These are phyloP conservation scores for Ceyx margarethae DNA, from an alignment of 2,113 vertebrate genomes.

Conservation along the genomic window DNA sequence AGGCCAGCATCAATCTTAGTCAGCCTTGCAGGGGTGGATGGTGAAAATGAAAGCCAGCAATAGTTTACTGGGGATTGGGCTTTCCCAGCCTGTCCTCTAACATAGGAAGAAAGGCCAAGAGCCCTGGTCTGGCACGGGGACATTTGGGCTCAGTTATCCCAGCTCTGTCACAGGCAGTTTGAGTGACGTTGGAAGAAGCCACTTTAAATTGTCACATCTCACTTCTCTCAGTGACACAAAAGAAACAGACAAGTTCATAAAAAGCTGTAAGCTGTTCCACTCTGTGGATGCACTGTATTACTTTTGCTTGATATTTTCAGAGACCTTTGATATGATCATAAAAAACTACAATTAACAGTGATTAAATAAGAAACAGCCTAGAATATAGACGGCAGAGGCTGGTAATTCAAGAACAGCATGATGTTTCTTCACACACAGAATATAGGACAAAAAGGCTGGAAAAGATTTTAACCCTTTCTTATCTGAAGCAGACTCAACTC, in stretches of 20 bases:
- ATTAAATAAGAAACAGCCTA: not conserved
- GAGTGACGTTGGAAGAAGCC: not conserved
- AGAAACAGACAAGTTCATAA: not conserved
- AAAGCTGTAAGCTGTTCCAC: not conserved
- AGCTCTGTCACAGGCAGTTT: not conserved
- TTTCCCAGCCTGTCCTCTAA: fast-evolving
- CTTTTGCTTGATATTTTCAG: not conserved
- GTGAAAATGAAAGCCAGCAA: fast-evolving
- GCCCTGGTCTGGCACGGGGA: not conserved
- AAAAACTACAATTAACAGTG: not conserved
- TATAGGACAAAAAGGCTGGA: not conserved
- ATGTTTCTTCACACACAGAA: not conserved
- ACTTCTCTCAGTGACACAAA: not conserved
- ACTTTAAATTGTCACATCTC: not conserved
- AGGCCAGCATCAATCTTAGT: fast-evolving
- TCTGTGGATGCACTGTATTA: not conserved
- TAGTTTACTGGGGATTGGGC: not conserved
- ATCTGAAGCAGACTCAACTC: not conserved
- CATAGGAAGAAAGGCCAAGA: fast-evolving
- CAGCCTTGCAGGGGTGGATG: not conserved
- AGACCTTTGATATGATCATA: not conserved
- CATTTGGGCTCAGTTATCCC: not conserved
- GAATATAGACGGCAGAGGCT: not conserved
- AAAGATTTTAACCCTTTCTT: not conserved
- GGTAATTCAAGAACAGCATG: not conserved